These are phyloP conservation scores for Crotalus viridis DNA, from an alignment of 2,113 vertebrate genomes.

Conservation along the genomic window DNA sequence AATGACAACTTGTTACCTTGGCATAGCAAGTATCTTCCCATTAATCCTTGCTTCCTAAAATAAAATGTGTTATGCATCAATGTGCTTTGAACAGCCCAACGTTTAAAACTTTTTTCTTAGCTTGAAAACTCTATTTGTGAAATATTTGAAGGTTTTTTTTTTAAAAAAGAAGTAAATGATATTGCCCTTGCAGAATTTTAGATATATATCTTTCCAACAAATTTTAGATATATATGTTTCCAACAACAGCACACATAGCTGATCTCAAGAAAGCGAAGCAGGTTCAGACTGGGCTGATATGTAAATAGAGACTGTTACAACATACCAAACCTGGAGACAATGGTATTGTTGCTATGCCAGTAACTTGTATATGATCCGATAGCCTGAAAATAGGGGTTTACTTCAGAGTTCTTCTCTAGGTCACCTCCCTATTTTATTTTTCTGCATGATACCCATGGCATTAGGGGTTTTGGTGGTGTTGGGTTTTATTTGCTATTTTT, in stretches of 20 bases:
- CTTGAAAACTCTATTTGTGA: constrained; percentile 38
- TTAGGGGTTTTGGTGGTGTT: too few species aligned
- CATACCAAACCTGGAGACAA: neutral
- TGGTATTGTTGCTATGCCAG: neutral
- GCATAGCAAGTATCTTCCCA: constrained; percentile 42
- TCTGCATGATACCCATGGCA: neutral
- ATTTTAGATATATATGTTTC: neutral
- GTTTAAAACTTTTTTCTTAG: constrained; percentile 51
- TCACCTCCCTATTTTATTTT: neutral
- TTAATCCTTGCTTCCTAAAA: constrained; percentile 42
- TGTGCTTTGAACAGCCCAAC: constrained; percentile 30
- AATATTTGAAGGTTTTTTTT: constrained; percentile 9
- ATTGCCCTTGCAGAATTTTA: constrained; percentile 4
- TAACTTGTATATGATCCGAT: neutral
- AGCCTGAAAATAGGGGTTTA: neutral
- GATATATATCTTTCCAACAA: neutral
- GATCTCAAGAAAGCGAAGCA: neutral
- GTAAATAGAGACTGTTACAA: neutral
- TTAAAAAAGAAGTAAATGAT: neutral
- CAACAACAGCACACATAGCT: neutral
- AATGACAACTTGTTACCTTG: constrained; percentile 41
- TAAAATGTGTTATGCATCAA: neutral
- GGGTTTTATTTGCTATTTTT: neutral
- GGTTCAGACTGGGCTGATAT: neutral
- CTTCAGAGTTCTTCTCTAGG: neutral